phyloP scores from a whole-genome alignment of 2,888 invertebrate species.

The Drosophila falleni region DNA sequence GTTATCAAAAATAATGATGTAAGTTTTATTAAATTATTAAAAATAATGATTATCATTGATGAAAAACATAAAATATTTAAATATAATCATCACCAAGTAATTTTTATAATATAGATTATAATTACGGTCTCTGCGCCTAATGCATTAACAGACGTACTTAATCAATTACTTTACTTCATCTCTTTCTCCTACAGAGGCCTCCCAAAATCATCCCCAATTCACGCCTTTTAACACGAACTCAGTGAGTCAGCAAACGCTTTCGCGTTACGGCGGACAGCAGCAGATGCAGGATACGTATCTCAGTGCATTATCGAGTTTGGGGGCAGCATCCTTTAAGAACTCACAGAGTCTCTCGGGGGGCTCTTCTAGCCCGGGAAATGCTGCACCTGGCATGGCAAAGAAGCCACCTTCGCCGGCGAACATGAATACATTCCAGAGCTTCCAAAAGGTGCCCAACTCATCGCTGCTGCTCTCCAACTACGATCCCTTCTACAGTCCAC shows the following conservation, averaged over 20 bases:
- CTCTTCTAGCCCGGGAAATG: slow-evolving; percentile 52
- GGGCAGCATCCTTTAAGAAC: slow-evolving; percentile 82
- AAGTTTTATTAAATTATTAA: too few relatives aligned
- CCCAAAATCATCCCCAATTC: slow-evolving; percentile 85
- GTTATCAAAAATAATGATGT: too few relatives aligned
- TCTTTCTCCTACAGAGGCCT: slow-evolving; percentile 85
- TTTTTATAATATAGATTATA: too few relatives aligned
- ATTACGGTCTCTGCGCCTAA: too few relatives aligned
- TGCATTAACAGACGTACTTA: too few relatives aligned
- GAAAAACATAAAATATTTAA: too few relatives aligned
- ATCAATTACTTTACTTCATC: too few relatives aligned
- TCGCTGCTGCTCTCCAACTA: slow-evolving; percentile 93
- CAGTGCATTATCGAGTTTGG: slow-evolving; percentile 85
- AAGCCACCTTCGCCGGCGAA: slow-evolving; percentile 86
- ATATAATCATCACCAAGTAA: too few relatives aligned
- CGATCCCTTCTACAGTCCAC: slow-evolving; percentile 95
- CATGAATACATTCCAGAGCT: slow-evolving; percentile 90
- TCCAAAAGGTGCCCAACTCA: slow-evolving; percentile 94
- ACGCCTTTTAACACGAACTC: slow-evolving; percentile 77
- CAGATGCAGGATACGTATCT: slow-evolving; percentile 88
- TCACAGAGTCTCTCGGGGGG: slow-evolving; percentile 74
- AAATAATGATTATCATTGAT: too few relatives aligned
- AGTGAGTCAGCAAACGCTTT: slow-evolving; percentile 77
- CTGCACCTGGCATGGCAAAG: slow-evolving; percentile 71
- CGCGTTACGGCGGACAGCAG: slow-evolving; percentile 87